These are phyloP conservation scores for Vireo altiloquus DNA, from an alignment of 2,113 vertebrate genomes.

Conservation along the genomic window DNA sequence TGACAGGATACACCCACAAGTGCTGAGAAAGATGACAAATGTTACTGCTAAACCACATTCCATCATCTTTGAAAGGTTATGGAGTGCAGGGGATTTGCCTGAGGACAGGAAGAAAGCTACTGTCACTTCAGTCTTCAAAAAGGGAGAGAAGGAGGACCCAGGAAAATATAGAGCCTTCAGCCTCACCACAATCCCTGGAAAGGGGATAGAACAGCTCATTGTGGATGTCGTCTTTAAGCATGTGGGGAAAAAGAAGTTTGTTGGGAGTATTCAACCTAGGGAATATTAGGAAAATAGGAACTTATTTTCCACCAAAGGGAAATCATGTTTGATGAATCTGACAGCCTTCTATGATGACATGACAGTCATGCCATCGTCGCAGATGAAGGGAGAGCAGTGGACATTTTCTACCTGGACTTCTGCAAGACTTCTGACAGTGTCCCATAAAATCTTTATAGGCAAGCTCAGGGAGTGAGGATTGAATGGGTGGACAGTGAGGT, in stretches of 20 bases:
- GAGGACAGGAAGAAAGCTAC: background rate
- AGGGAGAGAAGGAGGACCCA: background rate
- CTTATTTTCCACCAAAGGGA: background rate
- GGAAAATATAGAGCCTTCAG: background rate
- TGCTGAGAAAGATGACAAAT: background rate
- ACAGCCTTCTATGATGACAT: background rate
- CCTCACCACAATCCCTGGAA: background rate
- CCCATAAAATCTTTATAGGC: background rate
- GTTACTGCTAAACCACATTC: background rate
- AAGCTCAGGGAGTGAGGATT: background rate
- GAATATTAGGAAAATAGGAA: too few species aligned
- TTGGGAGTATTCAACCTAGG: background rate
- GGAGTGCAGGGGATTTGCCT: fast-evolving
- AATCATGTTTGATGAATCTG: background rate
- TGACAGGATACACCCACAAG: background rate
- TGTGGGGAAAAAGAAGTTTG: background rate
- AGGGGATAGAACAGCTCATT: background rate
- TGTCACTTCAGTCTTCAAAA: background rate
- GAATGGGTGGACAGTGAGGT: background rate
- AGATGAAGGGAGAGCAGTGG: background rate
- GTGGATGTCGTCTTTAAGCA: background rate
- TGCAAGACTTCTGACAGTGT: background rate
- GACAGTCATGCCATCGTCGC: too few species aligned
- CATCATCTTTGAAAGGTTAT: background rate
- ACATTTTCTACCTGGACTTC: background rate